phyloP scores from a whole-genome alignment of 2,888 invertebrate genomes.

The Meloe dianella region DNA sequence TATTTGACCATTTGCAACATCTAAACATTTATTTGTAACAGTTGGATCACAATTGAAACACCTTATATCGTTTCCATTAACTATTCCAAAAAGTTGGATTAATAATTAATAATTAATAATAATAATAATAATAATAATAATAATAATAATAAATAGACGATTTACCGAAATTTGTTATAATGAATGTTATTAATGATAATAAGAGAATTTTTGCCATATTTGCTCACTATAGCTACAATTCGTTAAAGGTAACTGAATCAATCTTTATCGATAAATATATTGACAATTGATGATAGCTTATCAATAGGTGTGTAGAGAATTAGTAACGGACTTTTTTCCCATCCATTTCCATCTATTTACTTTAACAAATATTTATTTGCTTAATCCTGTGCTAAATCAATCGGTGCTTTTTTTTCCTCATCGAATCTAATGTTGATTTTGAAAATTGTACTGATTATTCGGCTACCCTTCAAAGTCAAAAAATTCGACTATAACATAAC shows the following conservation, averaged over 20 bases:
- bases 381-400: too few relatives aligned
- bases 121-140: neutral
- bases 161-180: neutral
- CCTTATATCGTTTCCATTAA: neutral
- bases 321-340: neutral
- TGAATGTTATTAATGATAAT: neutral
- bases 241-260: neutral
- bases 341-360: neutral
- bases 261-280: neutral
- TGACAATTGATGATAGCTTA: neutral
- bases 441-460: too few relatives aligned
- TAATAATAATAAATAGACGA: neutral
- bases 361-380: too few relatives aligned
- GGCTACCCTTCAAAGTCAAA: too few relatives aligned
- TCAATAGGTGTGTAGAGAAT: neutral
- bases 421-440: too few relatives aligned
- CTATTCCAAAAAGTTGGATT: too few relatives aligned
- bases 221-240: neutral
- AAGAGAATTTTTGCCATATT: neutral
- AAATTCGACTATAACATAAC: too few relatives aligned
- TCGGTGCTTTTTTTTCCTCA: too few relatives aligned
- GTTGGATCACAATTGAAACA: slow-evolving; percentile 7
- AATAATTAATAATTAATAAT: neutral
- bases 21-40: neutral
- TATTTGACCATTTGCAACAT: neutral